These are phyloP conservation scores for Drosophila auraria DNA, from an alignment of 1,140 invertebrate genomes.

Conservation along the genomic window DNA sequence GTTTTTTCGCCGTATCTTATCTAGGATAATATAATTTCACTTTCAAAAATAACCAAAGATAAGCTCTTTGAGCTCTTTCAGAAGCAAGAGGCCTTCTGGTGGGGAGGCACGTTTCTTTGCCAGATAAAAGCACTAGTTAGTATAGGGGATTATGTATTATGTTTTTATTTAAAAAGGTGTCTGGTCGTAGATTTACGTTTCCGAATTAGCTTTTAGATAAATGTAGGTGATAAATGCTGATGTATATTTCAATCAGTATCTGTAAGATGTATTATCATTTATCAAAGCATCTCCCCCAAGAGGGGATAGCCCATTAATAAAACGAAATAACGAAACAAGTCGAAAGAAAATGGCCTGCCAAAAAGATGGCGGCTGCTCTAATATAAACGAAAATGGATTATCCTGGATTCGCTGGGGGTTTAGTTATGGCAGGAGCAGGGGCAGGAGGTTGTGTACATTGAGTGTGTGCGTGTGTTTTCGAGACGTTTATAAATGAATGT, in stretches of 20 bases:
- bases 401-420: constrained; percentile 45
- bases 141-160: neutral
- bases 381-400: constrained; percentile 81
- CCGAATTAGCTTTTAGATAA: neutral
- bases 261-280: neutral
- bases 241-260: neutral
- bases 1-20: constrained; percentile 28
- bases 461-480: constrained; percentile 56
- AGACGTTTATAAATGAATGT: constrained; percentile 83
- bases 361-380: constrained; percentile 63
- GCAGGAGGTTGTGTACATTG: constrained; percentile 17
- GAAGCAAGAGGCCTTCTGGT: constrained; percentile 17
- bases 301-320: constrained; percentile 19
- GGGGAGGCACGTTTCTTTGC: constrained; percentile 7
- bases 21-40: constrained; percentile 51
- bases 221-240: too few species aligned
- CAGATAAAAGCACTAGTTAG: constrained; percentile 15
- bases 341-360: constrained; percentile 50
- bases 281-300: neutral
- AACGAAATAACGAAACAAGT: constrained; percentile 11
- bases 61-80: constrained; percentile 1
- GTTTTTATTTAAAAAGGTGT: neutral
- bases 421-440: neutral
- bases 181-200: constrained; percentile 4
- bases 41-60: constrained; percentile 42